phyloP scores from a whole-genome alignment of 2,113 vertebrate species.

The Ailuropoda melanoleuca region DNA sequence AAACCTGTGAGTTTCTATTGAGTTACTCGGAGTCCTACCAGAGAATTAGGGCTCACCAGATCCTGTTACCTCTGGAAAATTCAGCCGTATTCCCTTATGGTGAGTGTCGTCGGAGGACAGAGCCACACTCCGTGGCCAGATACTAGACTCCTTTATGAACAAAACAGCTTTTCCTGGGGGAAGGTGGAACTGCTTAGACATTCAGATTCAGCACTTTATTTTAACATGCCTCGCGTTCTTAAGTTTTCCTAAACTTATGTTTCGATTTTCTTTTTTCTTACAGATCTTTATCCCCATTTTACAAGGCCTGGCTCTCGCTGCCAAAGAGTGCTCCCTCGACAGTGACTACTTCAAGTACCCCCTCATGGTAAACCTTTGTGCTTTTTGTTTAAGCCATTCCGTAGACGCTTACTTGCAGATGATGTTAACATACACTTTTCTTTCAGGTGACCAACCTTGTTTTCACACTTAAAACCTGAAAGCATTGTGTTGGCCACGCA shows the following conservation, averaged over 20 bases:
- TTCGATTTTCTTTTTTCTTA: slow-evolving; percentile 65
- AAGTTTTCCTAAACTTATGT: neutral
- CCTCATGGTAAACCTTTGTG: slow-evolving; percentile 91
- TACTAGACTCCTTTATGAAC: neutral
- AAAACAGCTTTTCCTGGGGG: neutral
- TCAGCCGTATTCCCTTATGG: neutral
- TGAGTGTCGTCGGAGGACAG: neutral
- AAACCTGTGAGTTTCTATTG: neutral
- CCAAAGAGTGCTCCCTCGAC: slow-evolving; percentile 98
- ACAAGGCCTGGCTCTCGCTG: slow-evolving; percentile 94
- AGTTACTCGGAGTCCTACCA: neutral
- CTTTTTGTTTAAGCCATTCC: neutral
- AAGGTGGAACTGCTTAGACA: accelerated
- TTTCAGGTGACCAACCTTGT: neutral
- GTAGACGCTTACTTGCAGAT: neutral
- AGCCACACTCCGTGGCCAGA: no score
- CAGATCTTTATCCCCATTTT: slow-evolving; percentile 98
- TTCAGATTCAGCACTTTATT: neutral
- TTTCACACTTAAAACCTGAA: neutral
- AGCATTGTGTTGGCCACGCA: neutral
- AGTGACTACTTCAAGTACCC: slow-evolving; percentile 99
- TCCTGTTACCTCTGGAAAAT: neutral
- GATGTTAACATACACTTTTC: neutral
- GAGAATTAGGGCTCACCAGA: neutral
- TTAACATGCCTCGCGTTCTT: neutral